These are phyloP conservation scores for Manacus vitellinus DNA, from an alignment of 2,113 vertebrate species.

Conservation along the genomic window DNA sequence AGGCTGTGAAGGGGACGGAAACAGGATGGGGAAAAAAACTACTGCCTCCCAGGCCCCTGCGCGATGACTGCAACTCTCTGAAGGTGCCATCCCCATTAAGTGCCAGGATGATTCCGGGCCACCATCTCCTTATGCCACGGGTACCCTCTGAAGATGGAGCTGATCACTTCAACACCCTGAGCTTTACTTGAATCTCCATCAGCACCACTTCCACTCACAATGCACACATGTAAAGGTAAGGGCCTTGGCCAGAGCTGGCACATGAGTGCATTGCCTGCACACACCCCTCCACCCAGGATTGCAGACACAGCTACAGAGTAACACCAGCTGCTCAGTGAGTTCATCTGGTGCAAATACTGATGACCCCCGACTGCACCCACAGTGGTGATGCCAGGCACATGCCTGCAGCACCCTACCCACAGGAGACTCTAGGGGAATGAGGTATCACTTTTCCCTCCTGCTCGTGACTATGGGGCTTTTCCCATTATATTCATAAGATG, in stretches of 20 bases:
- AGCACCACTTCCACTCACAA: background rate
- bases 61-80: background rate
- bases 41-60: background rate
- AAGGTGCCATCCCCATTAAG: background rate
- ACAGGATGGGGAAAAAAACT: rapidly evolving
- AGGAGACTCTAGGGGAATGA: background rate
- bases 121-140: background rate
- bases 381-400: background rate
- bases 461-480: background rate
- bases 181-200: background rate
- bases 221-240: background rate
- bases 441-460: background rate
- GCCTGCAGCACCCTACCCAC: background rate
- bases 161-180: background rate
- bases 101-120: background rate
- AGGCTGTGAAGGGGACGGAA: background rate
- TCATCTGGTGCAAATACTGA: background rate
- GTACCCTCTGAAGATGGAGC: background rate
- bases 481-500: background rate
- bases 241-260: background rate
- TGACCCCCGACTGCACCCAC: background rate
- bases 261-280: background rate
- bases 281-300: background rate
- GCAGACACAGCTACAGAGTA: background rate
- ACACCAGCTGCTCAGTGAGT: background rate